Percentiles rank a stretch among this genome's conserved stretches.
Conservation (phyloP, 1,140 invertebrate genomes). For the Cephus cinctus region DNA sequence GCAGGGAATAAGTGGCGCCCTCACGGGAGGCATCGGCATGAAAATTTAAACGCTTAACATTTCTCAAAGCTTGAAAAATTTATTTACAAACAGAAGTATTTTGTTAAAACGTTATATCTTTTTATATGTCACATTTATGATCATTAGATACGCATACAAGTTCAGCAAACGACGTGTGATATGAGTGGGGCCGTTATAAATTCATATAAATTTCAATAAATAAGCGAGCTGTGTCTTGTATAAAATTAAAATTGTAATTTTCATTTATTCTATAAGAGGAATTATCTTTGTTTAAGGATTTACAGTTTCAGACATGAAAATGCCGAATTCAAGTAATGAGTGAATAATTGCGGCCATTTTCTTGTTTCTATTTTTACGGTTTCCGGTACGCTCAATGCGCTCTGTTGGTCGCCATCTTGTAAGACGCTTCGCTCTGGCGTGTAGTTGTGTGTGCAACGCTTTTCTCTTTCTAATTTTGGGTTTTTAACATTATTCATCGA, state of each 20-base stretch:
- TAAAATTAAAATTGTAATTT: neutral
- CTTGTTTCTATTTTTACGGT: neutral
- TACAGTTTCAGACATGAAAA: neutral
- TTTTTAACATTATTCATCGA: neutral
- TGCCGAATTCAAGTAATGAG: neutral
- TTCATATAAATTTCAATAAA: too few relatives aligned
- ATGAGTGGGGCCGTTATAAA: too few relatives aligned
- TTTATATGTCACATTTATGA: constrained; percentile 16
- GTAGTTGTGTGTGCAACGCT: constrained; percentile 12
- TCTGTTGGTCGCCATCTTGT: constrained; percentile 22
- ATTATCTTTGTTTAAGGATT: neutral
- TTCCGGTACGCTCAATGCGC: neutral
- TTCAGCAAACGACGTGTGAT: neutral
- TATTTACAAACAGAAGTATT: neutral
- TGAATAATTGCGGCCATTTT: constrained; percentile 16
- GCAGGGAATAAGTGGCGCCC: constrained; percentile 13
- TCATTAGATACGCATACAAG: constrained; percentile 10
- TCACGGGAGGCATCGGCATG: too few relatives aligned
- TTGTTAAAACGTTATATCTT: constrained; percentile 3
- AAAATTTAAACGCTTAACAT: constrained; percentile 1
- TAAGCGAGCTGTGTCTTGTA: too few relatives aligned
- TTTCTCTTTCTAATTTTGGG: neutral
- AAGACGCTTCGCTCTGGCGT: constrained; percentile 28
- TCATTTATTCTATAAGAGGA: neutral
- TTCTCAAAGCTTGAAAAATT: neutral